Evolutionary conservation across 2,888 invertebrate species (phyloP).

Genomic region (Notodromas monacha): DNA sequence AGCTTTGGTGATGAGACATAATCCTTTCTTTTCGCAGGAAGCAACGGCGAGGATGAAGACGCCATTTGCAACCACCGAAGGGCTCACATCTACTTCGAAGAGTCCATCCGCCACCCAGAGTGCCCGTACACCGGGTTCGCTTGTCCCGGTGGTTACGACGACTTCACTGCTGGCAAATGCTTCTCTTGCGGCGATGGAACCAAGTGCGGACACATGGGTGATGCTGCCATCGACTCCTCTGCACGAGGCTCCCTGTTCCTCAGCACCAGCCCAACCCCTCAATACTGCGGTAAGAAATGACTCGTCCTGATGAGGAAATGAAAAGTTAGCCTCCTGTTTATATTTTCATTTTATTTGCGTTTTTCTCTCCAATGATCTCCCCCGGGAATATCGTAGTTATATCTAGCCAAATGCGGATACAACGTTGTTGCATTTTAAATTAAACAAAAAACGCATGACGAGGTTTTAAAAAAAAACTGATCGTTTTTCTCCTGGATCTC

Average conservation of each 20-base stretch:
- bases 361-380: too few relatives aligned
- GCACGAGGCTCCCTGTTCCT: not conserved
- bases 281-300: not conserved
- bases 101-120: not conserved
- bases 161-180: not conserved
- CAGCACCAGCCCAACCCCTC: not conserved
- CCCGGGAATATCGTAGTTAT: too few relatives aligned
- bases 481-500: too few relatives aligned
- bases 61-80: slow-evolving; percentile 1
- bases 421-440: too few relatives aligned
- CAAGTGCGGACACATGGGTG: not conserved
- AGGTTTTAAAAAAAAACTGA: too few relatives aligned
- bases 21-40: too few relatives aligned
- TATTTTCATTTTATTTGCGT: too few relatives aligned
- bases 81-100: not conserved
- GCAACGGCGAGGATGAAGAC: slow-evolving; percentile 1
- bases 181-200: not conserved
- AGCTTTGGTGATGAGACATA: too few relatives aligned
- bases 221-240: not conserved
- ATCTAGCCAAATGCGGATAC: too few relatives aligned
- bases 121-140: not conserved
- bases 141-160: not conserved
- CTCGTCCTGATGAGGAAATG: too few relatives aligned
- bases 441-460: too few relatives aligned
- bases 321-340: too few relatives aligned